Evolutionary conservation across 2,113 vertebrate species (phyloP).

Genomic region (Melospiza melodia): DNA sequence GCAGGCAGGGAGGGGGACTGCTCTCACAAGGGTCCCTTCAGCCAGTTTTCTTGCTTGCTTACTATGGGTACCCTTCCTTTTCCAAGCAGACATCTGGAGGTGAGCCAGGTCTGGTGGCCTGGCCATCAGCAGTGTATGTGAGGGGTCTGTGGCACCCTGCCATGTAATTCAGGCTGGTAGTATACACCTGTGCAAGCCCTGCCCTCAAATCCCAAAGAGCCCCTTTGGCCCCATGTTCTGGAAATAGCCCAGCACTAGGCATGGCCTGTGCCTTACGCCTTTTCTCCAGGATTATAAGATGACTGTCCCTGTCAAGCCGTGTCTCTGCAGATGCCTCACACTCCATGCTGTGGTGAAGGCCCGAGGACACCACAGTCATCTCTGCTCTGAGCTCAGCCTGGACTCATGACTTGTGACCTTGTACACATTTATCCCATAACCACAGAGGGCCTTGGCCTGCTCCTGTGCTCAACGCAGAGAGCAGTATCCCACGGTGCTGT

Average conservation of each 20-base stretch:
- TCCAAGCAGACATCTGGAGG: rapidly evolving
- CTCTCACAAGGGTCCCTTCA: background rate
- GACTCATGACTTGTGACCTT: background rate
- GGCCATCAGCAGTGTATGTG: background rate
- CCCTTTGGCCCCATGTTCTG: background rate
- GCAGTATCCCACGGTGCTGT: background rate
- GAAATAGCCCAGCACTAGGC: background rate
- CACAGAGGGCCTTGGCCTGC: background rate
- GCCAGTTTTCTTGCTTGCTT: background rate
- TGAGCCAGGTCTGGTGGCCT: background rate
- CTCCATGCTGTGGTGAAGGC: background rate
- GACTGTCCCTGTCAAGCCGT: background rate
- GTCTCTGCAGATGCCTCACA: background rate
- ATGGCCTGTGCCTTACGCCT: rapidly evolving
- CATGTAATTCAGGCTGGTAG: background rate
- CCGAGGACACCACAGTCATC: rapidly evolving
- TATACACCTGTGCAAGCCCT: background rate
- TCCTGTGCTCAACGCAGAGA: background rate
- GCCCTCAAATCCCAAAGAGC: background rate
- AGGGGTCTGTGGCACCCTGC: rapidly evolving
- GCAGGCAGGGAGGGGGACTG: background rate
- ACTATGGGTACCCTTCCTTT: background rate
- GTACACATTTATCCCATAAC: background rate
- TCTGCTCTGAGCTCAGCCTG: background rate
- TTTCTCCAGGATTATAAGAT: background rate